Percentiles rank a stretch among this genome's conserved stretches.
These are phyloP conservation scores for Hippasteria phrygiana DNA, from an alignment of 53 echinoderm and acorn worm genomes.

Conservation along the genomic window DNA sequence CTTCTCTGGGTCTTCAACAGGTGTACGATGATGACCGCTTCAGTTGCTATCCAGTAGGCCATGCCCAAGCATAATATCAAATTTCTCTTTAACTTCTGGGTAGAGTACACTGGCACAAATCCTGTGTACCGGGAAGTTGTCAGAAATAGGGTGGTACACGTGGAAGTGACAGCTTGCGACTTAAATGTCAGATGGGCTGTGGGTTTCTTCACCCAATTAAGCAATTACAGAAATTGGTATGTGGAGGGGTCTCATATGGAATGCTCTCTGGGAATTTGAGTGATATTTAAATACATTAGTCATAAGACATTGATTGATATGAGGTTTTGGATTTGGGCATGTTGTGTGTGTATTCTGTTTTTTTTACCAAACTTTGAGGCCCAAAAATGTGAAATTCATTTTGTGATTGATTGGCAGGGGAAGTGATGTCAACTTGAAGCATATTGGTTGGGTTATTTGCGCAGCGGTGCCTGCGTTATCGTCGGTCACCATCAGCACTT, in stretches of 20 bases:
- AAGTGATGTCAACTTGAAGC: not conserved
- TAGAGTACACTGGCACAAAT: too few species aligned
- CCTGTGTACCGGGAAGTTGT: too few species aligned
- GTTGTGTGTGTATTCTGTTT: not conserved
- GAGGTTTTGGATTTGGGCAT: not conserved
- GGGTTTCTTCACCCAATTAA: not conserved
- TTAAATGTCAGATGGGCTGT: not conserved
- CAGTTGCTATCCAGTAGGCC: too few species aligned
- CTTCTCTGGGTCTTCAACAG: too few species aligned
- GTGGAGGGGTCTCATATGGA: not conserved
- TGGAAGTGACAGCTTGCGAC: too few species aligned
- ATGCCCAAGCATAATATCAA: too few species aligned
- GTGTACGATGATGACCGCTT: too few species aligned
- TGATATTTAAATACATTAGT: not conserved
- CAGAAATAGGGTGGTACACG: too few species aligned
- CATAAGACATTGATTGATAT: not conserved
- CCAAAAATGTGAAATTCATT: not conserved
- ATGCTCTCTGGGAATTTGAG: not conserved
- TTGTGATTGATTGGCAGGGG: not conserved
- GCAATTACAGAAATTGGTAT: conserved; percentile 3
- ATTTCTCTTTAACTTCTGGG: too few species aligned
- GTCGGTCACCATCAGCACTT: not conserved
- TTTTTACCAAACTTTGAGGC: not conserved
- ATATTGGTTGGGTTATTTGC: not conserved
- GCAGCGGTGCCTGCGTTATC: not conserved